Evolutionary conservation across 2,797 vertebrate species (phyloP).

Genomic region (Acestrorhynchus altus): DNA sequence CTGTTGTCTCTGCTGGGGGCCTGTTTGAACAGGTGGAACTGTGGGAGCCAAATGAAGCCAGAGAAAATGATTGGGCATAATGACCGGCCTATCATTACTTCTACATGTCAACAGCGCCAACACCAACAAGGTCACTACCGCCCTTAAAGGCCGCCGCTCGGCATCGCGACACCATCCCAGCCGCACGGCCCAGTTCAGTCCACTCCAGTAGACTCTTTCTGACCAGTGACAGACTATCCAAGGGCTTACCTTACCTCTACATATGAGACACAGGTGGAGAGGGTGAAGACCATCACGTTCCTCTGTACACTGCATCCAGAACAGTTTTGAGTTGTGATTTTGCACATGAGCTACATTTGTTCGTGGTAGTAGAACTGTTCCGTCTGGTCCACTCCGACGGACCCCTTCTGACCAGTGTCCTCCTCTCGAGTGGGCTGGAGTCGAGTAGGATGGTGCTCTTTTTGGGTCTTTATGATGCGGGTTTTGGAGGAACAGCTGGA

Average conservation of each 20-base stretch:
- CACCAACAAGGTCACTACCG: slow-evolving; percentile 60
- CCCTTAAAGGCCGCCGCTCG: background rate
- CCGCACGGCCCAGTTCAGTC: too few relatives aligned
- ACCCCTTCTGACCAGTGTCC: slow-evolving; percentile 31
- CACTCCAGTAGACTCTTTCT: too few relatives aligned
- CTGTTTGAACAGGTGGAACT: slow-evolving; percentile 63
- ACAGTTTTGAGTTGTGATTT: too few relatives aligned
- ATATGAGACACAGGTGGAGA: too few relatives aligned
- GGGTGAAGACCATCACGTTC: too few relatives aligned
- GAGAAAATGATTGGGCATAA: slow-evolving; percentile 62
- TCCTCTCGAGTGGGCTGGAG: slow-evolving; percentile 37
- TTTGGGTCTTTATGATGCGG: slow-evolving; percentile 30
- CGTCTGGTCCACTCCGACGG: slow-evolving; percentile 8
- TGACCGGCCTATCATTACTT: slow-evolving; percentile 54
- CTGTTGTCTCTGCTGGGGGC: slow-evolving; percentile 63
- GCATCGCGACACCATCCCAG: background rate
- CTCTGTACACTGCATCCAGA: too few relatives aligned
- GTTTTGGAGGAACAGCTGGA: background rate
- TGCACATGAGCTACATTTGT: too few relatives aligned
- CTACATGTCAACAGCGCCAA: slow-evolving; percentile 59
- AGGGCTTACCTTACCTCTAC: too few relatives aligned
- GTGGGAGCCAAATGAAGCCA: slow-evolving; percentile 54
- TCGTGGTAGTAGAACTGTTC: background rate
- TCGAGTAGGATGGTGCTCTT: slow-evolving; percentile 41
- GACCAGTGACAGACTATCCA: too few relatives aligned